Conservation (phyloP, 2,113 vertebrate genomes). For the Xyrauchen texanus region DNA sequence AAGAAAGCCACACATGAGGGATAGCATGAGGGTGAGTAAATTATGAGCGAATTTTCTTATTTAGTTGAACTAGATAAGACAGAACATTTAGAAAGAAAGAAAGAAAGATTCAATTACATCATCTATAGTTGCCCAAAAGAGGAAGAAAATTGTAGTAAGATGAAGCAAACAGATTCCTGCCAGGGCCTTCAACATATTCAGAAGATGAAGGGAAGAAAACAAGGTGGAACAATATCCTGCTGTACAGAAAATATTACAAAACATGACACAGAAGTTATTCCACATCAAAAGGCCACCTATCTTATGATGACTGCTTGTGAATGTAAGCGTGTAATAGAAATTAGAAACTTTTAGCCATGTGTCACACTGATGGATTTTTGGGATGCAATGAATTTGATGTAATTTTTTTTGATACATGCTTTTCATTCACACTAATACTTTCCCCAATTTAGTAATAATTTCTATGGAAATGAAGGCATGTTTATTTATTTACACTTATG, state of each 20-base stretch:
- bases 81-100: not conserved
- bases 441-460: too few species aligned
- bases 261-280: too few species aligned
- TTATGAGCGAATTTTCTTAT: too few species aligned
- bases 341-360: not conserved
- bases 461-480: too few species aligned
- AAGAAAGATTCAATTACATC: conserved; percentile 66
- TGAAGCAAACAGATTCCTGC: conserved; percentile 75
- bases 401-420: not conserved
- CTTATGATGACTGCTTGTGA: too few species aligned
- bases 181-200: conserved; percentile 75
- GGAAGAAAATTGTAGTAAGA: conserved; percentile 73
- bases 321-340: too few species aligned
- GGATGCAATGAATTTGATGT: not conserved
- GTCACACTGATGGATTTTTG: not conserved
- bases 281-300: too few species aligned
- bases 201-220: conserved; percentile 1
- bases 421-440: not conserved
- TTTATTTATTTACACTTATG: too few species aligned
- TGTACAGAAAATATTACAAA: not conserved
- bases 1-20: too few species aligned
- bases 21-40: too few species aligned
- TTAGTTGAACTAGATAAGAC: too few species aligned
- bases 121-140: conserved; percentile 76
- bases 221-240: not conserved